phyloP scores from a whole-genome alignment of 2,888 invertebrate species.

The Oligia strigilis region DNA sequence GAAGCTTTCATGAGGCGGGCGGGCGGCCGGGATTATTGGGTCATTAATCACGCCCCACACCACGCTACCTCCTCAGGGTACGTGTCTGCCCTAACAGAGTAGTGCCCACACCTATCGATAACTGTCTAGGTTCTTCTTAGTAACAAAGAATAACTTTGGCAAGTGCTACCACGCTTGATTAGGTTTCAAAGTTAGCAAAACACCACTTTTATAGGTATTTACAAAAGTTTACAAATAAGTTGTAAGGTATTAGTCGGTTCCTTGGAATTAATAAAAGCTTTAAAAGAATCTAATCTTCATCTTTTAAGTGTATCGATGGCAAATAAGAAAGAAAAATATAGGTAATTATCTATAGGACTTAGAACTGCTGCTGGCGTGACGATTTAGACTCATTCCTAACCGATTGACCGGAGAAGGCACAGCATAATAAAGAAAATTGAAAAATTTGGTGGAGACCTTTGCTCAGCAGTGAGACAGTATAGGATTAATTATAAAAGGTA shows the following conservation, averaged over 20 bases:
- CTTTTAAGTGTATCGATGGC: background rate
- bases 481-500: background rate
- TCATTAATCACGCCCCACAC: slow-evolving; percentile 88
- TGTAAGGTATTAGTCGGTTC: no score
- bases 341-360: background rate
- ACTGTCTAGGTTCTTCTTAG: slow-evolving; percentile 46
- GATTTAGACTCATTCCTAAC: background rate
- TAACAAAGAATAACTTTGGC: slow-evolving; percentile 18
- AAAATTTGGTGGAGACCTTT: background rate
- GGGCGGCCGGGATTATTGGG: slow-evolving; percentile 87
- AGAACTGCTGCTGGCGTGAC: background rate
- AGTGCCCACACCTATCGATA: slow-evolving; percentile 69
- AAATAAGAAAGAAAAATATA: background rate
- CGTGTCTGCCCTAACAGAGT: slow-evolving; percentile 61
- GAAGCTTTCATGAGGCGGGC: slow-evolving; percentile 86
- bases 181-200: slow-evolving; percentile 14
- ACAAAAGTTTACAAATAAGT: background rate
- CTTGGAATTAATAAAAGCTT: background rate
- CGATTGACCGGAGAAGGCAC: background rate
- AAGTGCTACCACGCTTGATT: slow-evolving; percentile 6
- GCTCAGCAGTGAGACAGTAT: background rate
- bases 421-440: background rate
- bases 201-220: background rate
- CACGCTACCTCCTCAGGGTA: slow-evolving; percentile 66
- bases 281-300: background rate